Conservation (phyloP, 2,797 vertebrate genomes). For the Nothura maculosa region DNA sequence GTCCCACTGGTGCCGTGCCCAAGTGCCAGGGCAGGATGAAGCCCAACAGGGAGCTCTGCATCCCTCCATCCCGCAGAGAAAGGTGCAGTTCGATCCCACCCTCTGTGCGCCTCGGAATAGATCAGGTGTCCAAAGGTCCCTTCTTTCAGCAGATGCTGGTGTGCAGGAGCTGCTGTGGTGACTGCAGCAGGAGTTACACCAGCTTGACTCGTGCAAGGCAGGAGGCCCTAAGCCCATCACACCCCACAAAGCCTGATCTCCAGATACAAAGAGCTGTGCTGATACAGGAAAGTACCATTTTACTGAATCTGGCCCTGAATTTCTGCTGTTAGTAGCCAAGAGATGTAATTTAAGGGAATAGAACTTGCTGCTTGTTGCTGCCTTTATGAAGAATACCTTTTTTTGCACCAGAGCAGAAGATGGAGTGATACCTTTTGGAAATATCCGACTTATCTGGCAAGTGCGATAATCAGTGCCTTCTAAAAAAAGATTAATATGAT, state of each 20-base stretch:
- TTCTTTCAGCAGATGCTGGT: not conserved
- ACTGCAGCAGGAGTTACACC: not conserved
- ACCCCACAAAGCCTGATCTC: not conserved
- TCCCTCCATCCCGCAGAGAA: not conserved
- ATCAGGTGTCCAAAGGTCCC: not conserved
- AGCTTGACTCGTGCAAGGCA: not conserved
- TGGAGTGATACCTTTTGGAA: not conserved
- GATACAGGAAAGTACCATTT: not conserved
- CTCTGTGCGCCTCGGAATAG: not conserved
- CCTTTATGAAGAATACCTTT: not conserved
- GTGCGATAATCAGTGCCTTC: conserved; percentile 52
- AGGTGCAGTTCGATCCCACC: not conserved
- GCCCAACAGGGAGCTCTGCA: not conserved
- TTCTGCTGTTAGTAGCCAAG: not conserved
- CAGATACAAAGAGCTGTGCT: not conserved
- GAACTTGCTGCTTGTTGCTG: not conserved
- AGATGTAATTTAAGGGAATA: not conserved
- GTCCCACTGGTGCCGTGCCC: conserved; percentile 6
- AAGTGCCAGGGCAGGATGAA: not conserved
- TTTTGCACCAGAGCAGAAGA: not conserved
- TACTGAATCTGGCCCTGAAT: not conserved
- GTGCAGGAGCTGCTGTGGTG: not conserved
- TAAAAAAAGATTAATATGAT: conserved; percentile 32
- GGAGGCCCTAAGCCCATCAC: not conserved
- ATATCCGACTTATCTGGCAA: conserved; percentile 31